phyloP scores from a whole-genome alignment of 2,797 vertebrate species.

The Anas bahamensis region DNA sequence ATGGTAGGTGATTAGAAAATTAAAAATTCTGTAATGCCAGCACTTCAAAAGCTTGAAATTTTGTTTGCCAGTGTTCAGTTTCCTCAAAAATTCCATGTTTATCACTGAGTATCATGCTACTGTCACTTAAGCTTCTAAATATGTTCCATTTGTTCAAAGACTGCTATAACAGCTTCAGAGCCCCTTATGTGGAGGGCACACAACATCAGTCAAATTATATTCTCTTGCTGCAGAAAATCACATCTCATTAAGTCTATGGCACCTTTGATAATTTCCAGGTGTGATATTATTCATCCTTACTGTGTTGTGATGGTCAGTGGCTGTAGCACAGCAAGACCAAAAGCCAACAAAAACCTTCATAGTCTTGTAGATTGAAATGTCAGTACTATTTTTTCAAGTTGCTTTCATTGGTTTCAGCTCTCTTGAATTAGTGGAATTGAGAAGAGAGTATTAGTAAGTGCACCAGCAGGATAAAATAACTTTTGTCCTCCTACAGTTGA shows the following conservation, averaged over 20 bases:
- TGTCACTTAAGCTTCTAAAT: background rate
- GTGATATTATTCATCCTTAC: background rate
- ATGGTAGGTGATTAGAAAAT: background rate
- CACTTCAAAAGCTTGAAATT: background rate
- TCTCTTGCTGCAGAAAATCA: background rate
- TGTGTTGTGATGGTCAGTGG: background rate
- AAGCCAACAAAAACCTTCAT: background rate
- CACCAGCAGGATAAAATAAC: background rate
- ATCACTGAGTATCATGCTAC: background rate
- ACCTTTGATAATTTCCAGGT: background rate
- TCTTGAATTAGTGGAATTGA: background rate
- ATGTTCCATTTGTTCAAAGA: background rate
- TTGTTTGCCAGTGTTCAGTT: background rate
- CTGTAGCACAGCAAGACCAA: background rate
- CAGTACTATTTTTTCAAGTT: background rate
- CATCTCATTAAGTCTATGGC: background rate
- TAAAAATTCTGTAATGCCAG: background rate
- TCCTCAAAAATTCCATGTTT: background rate
- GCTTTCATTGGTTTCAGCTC: background rate
- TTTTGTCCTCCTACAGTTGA: background rate
- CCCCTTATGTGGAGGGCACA: background rate
- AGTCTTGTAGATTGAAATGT: background rate
- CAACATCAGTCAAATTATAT: background rate
- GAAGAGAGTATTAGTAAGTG: background rate
- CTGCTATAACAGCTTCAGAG: background rate